A percentile compares a stretch with the other conserved stretches of the same genome.
Conservation (phyloP, 2,113 vertebrate species). For the Rostratula benghalensis region DNA sequence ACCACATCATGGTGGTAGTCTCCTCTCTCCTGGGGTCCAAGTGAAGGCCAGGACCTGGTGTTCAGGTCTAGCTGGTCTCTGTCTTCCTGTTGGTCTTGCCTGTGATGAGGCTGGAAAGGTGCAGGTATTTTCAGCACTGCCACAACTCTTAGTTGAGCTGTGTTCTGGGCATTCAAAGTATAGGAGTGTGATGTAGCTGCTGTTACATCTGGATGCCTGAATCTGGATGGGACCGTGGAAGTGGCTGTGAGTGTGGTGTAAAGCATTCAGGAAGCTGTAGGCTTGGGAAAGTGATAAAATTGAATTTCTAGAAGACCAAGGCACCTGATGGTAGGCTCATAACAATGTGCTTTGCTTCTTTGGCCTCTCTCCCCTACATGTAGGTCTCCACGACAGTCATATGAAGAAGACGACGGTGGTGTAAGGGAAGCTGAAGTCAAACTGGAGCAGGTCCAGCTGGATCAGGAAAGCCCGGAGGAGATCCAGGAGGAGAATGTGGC, state of each 20-base stretch:
- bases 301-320: neutral
- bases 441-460: constrained; percentile 77
- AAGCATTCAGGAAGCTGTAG: neutral
- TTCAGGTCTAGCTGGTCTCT: neutral
- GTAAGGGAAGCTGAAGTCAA: constrained; percentile 72
- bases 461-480: constrained; percentile 69
- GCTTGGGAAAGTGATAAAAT: neutral
- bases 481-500: constrained; percentile 68
- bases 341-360: neutral
- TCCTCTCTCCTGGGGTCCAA: neutral
- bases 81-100: neutral
- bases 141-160: neutral
- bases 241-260: neutral
- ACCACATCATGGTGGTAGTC: neutral
- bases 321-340: neutral
- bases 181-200: neutral
- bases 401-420: constrained; percentile 30
- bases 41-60: neutral
- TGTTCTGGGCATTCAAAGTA: neutral
- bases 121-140: neutral
- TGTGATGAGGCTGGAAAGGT: neutral
- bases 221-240: neutral
- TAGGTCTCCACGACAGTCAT: constrained; percentile 26
- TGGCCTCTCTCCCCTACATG: neutral
- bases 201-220: neutral